These are phyloP conservation scores for Agrotis segetum DNA, from an alignment of 2,888 invertebrate genomes.

Conservation along the genomic window DNA sequence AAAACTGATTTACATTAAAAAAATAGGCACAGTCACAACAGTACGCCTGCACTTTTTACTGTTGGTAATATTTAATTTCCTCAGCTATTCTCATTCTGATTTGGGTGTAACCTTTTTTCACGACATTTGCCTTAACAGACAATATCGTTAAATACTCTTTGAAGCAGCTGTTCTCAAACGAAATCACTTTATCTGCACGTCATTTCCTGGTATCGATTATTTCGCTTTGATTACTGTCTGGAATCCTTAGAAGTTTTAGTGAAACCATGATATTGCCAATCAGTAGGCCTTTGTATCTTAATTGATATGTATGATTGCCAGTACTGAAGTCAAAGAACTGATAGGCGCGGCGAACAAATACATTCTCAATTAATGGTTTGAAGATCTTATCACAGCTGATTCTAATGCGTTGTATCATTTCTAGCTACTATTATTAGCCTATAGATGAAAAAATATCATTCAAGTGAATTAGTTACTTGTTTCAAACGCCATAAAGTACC, in stretches of 20 bases:
- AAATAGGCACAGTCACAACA: too few species aligned
- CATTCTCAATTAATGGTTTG: neutral
- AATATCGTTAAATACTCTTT: neutral
- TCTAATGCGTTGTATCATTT: neutral
- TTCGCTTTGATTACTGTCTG: slow-evolving; percentile 21
- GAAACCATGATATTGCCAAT: slow-evolving; percentile 24
- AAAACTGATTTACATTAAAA: too few species aligned
- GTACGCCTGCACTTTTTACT: too few species aligned
- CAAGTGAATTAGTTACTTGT: neutral
- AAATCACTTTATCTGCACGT: slow-evolving; percentile 8
- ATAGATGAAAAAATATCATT: neutral
- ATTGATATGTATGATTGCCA: slow-evolving; percentile 12
- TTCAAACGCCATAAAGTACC: neutral
- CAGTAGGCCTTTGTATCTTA: slow-evolving; percentile 11
- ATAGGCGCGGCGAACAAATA: neutral
- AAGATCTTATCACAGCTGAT: neutral
- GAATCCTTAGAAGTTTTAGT: slow-evolving; percentile 4
- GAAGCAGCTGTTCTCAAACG: neutral
- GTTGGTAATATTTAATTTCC: too few species aligned
- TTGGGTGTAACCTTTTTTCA: neutral
- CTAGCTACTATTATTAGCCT: neutral
- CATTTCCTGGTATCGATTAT: slow-evolving; percentile 17
- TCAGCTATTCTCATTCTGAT: too few species aligned
- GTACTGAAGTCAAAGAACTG: slow-evolving; percentile 5
- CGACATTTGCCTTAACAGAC: neutral